phyloP scores from a whole-genome alignment of 1,140 invertebrate species.

The Drosophila baimaii region DNA sequence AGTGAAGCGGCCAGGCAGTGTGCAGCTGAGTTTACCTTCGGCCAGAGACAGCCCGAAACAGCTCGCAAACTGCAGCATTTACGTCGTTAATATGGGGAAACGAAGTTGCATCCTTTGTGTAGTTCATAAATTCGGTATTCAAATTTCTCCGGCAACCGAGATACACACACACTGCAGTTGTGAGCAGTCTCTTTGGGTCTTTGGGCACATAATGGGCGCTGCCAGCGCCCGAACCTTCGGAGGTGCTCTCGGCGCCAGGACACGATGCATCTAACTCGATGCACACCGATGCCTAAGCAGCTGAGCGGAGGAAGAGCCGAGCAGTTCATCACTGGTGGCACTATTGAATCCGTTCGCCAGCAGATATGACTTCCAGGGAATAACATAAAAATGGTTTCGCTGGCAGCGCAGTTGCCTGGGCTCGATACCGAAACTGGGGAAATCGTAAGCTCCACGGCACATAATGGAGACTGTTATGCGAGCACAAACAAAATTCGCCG shows the following conservation, averaged over 20 bases:
- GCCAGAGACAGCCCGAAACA: slow-evolving; percentile 5
- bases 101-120: slow-evolving; percentile 17
- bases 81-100: slow-evolving; percentile 14
- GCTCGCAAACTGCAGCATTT: slow-evolving; percentile 4
- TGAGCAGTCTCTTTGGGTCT: slow-evolving; percentile 8
- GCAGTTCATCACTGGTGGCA: slow-evolving; percentile 15
- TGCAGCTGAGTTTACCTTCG: slow-evolving; percentile 31
- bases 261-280: neutral
- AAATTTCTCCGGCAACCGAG: slow-evolving; percentile 12
- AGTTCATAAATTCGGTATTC: slow-evolving; percentile 16
- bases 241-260: slow-evolving; percentile 8
- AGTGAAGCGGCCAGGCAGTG: slow-evolving; percentile 8
- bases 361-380: slow-evolving; percentile 10
- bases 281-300: neutral
- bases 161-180: slow-evolving; percentile 8
- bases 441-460: slow-evolving; percentile 1
- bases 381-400: slow-evolving; percentile 11
- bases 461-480: slow-evolving; percentile 27
- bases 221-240: slow-evolving; percentile 1
- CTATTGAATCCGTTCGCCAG: slow-evolving; percentile 10
- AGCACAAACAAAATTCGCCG: slow-evolving; percentile 54
- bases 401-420: neutral
- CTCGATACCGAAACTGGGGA: slow-evolving; percentile 17
- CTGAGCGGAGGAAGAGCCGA: slow-evolving; percentile 2
- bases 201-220: too few relatives aligned